These are phyloP conservation scores for Drosophila varians DNA, from an alignment of 1,140 invertebrate species.

Conservation along the genomic window DNA sequence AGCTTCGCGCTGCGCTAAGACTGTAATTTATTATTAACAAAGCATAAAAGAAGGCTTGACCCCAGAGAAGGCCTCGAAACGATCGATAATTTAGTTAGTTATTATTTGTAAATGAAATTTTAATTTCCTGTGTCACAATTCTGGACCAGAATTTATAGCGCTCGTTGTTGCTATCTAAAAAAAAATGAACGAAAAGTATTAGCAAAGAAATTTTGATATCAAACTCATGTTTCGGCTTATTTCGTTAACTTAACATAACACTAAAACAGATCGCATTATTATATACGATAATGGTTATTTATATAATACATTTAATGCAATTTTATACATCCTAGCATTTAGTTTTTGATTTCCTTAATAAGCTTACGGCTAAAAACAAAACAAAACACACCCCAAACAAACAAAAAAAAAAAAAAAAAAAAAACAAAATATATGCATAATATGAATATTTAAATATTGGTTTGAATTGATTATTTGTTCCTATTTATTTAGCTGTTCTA, in stretches of 20 bases:
- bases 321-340: constrained; percentile 53
- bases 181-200: constrained; percentile 45
- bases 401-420: constrained; percentile 37
- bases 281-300: constrained; percentile 51
- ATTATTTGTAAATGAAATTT: constrained; percentile 39
- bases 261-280: constrained; percentile 35
- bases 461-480: constrained; percentile 56
- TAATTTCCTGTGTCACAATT: constrained; percentile 34
- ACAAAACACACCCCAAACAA: constrained; percentile 29
- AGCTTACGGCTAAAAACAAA: constrained; percentile 55
- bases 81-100: constrained; percentile 38
- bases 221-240: constrained; percentile 38
- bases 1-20: constrained; percentile 54
- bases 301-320: constrained; percentile 65
- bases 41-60: constrained; percentile 15
- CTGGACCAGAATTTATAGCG: constrained; percentile 33
- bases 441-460: constrained; percentile 75
- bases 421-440: constrained; percentile 69
- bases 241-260: constrained; percentile 52
- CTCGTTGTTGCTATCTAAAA: constrained; percentile 32
- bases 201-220: constrained; percentile 32
- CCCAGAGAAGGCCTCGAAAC: constrained; percentile 12
- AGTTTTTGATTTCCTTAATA: constrained; percentile 78
- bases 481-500: constrained; percentile 29
- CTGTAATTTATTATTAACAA: constrained; percentile 76